Percentiles rank a stretch among this genome's conserved stretches.
Conservation (phyloP, 2,888 invertebrate genomes). For the Siphlonurus alternatus region DNA sequence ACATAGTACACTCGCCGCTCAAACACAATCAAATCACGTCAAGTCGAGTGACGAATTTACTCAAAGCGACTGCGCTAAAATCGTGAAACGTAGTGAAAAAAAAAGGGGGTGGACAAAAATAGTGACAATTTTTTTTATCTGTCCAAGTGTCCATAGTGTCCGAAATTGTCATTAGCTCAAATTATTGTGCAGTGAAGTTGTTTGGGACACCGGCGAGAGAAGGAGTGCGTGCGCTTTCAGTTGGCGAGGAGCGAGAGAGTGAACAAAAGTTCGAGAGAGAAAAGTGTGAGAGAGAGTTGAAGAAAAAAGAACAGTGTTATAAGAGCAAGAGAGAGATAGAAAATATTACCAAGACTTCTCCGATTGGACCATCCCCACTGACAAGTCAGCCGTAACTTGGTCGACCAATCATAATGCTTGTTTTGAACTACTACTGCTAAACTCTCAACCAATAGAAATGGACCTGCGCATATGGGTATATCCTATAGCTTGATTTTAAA, state of each 20-base stretch:
- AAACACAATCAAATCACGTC: no score
- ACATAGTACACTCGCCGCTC: background rate
- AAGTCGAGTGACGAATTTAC: no score
- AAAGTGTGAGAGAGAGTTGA: background rate
- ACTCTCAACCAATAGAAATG: slow-evolving; percentile 10
- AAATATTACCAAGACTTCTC: slow-evolving; percentile 10
- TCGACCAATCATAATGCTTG: slow-evolving; percentile 8
- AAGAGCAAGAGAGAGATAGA: background rate
- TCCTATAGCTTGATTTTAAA: slow-evolving; percentile 7
- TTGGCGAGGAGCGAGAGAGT: background rate
- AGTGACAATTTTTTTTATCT: slow-evolving; percentile 13
- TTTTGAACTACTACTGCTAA: slow-evolving; percentile 7
- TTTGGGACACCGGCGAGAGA: no score
- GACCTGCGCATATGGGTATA: slow-evolving; percentile 11
- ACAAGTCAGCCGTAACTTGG: slow-evolving; percentile 11
- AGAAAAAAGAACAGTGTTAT: background rate
- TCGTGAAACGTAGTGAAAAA: background rate
- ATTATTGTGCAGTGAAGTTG: no score
- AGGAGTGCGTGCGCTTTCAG: background rate
- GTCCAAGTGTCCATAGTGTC: no score
- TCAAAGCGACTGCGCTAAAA: no score
- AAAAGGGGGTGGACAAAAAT: no score
- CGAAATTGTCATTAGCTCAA: no score
- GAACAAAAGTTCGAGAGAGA: background rate
- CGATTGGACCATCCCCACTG: slow-evolving; percentile 13